Evolutionary conservation across 1,140 invertebrate species (phyloP).

Genomic region (Nylanderia fulva): DNA sequence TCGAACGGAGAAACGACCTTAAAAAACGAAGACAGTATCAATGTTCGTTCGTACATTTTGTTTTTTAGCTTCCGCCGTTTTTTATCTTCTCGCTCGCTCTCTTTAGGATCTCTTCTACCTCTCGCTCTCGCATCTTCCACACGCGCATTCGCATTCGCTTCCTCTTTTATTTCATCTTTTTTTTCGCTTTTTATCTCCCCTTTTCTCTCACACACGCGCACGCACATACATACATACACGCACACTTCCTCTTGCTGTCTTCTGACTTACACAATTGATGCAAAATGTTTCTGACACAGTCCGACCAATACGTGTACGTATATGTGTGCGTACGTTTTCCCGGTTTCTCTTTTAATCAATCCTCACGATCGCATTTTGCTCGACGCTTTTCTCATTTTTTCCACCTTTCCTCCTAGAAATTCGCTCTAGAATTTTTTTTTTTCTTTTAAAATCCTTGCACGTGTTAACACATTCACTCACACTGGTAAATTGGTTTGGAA

Average conservation of each 20-base stretch:
- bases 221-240: background rate
- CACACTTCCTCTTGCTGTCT: constrained; percentile 80
- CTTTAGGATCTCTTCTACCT: constrained; percentile 58
- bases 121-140: constrained; percentile 68
- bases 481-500: constrained; percentile 80
- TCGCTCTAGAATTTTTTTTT: constrained; percentile 74
- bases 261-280: constrained; percentile 85
- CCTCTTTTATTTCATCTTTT: constrained; percentile 69
- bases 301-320: constrained; percentile 82
- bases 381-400: constrained; percentile 80
- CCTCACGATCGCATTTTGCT: constrained; percentile 77
- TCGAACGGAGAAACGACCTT: constrained; percentile 81
- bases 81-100: constrained; percentile 69
- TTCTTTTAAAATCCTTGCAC: constrained; percentile 73
- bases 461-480: constrained; percentile 83
- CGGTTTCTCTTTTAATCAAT: constrained; percentile 54
- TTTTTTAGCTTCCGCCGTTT: constrained; percentile 80
- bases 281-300: constrained; percentile 85
- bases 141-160: constrained; percentile 68
- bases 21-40: constrained; percentile 83
- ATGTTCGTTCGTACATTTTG: constrained; percentile 83
- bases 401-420: constrained; percentile 73
- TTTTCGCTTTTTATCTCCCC: constrained; percentile 75
- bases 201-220: constrained; percentile 80
- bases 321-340: constrained; percentile 69